Evolutionary conservation across 2,113 vertebrate genomes (phyloP).

Genomic region (Agelaius phoeniceus): DNA sequence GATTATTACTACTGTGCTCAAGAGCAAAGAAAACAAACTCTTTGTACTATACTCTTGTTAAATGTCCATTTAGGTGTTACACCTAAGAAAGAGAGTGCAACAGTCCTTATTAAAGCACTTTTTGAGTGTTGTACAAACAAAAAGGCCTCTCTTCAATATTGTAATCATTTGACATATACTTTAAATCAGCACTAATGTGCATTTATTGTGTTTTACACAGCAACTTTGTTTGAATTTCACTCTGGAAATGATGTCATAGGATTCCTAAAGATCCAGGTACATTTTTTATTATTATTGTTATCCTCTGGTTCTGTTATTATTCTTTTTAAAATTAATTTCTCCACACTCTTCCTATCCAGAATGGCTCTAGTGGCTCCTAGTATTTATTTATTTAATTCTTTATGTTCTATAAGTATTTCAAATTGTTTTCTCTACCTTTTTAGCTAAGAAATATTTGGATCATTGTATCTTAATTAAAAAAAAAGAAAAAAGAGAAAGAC

Average conservation of each 20-base stretch:
- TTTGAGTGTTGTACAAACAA: background rate
- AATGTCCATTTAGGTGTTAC: background rate
- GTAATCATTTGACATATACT: background rate
- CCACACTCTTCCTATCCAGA: background rate
- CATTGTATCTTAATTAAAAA: background rate
- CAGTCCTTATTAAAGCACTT: background rate
- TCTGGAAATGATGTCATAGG: background rate
- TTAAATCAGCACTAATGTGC: background rate
- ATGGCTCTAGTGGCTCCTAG: background rate
- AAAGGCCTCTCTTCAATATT: background rate
- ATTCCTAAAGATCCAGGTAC: background rate
- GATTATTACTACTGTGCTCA: background rate
- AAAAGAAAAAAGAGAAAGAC: rapidly evolving
- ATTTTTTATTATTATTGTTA: too few species aligned
- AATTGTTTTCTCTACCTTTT: background rate
- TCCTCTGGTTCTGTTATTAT: background rate
- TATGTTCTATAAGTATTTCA: background rate
- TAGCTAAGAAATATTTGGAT: background rate
- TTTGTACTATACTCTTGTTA: background rate
- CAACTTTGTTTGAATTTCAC: background rate
- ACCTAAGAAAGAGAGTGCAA: background rate
- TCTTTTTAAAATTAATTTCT: background rate
- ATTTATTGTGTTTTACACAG: background rate
- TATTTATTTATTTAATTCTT: background rate
- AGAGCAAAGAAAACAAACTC: background rate